phyloP scores from a whole-genome alignment of 2,888 invertebrate genomes.

The Xestia ashworthii region DNA sequence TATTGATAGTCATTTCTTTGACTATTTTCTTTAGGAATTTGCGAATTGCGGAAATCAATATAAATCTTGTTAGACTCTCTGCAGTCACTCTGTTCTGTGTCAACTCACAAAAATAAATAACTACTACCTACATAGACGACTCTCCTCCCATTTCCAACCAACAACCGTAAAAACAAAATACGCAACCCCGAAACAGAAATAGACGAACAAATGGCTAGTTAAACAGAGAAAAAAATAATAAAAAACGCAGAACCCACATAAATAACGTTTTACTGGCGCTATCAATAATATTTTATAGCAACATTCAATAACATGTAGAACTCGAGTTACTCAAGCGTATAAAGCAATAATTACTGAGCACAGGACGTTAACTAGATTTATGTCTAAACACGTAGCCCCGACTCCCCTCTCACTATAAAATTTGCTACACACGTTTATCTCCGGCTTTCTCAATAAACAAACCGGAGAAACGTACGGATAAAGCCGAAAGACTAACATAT shows the following conservation, averaged over 20 bases:
- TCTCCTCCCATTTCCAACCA: constrained; percentile 50
- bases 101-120: constrained; percentile 21
- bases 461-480: constrained; percentile 83
- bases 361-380: constrained; percentile 87
- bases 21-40: too few relatives aligned
- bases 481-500: constrained; percentile 86
- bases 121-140: background rate
- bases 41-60: too few relatives aligned
- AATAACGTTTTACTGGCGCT: constrained; percentile 85
- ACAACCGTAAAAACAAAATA: constrained; percentile 65
- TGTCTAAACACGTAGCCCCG: constrained; percentile 77
- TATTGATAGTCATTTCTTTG: background rate
- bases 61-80: background rate
- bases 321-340: constrained; percentile 84
- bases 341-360: constrained; percentile 87
- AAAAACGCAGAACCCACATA: constrained; percentile 76
- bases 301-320: constrained; percentile 87
- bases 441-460: constrained; percentile 85
- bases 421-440: constrained; percentile 82
- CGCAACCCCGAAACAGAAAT: constrained; percentile 66
- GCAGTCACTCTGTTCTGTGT: background rate
- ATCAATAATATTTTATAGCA: constrained; percentile 89
- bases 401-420: constrained; percentile 82
- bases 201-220: constrained; percentile 75
- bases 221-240: constrained; percentile 80